Conservation (phyloP, 2,113 vertebrate genomes). For the Acanthisitta chloris region DNA sequence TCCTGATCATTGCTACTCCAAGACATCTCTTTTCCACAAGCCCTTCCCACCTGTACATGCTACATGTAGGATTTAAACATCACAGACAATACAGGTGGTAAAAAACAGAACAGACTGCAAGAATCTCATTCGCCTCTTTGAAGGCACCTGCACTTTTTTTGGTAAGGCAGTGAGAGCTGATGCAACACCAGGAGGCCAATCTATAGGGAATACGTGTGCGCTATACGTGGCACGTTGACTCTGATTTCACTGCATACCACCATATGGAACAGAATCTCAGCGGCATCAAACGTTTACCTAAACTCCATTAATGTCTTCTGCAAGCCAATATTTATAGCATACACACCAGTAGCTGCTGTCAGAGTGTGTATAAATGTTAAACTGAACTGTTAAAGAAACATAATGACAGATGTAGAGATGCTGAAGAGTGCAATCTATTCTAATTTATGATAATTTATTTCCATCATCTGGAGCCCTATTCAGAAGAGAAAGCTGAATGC, state of each 20-base stretch:
- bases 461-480: slow-evolving; percentile 68
- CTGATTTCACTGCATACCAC: not conserved
- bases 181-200: not conserved
- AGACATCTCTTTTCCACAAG: not conserved
- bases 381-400: slow-evolving; percentile 71
- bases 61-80: not conserved
- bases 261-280: slow-evolving; percentile 60
- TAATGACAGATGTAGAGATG: slow-evolving; percentile 72
- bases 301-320: slow-evolving; percentile 67
- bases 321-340: slow-evolving; percentile 72
- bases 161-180: not conserved
- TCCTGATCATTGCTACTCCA: not conserved
- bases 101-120: not conserved
- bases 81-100: not conserved
- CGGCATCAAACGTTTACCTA: slow-evolving; percentile 65
- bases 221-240: not conserved
- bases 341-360: slow-evolving; percentile 68
- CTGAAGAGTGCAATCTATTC: slow-evolving; percentile 71
- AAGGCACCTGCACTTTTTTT: not conserved
- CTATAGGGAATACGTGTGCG: not conserved
- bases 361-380: slow-evolving; percentile 71
- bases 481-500: slow-evolving; percentile 62
- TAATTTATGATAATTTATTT: slow-evolving; percentile 74
- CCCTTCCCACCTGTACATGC: not conserved
- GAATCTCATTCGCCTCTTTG: not conserved